Conservation (phyloP, 2,797 vertebrate genomes). For the Acipenser transmontanus region DNA sequence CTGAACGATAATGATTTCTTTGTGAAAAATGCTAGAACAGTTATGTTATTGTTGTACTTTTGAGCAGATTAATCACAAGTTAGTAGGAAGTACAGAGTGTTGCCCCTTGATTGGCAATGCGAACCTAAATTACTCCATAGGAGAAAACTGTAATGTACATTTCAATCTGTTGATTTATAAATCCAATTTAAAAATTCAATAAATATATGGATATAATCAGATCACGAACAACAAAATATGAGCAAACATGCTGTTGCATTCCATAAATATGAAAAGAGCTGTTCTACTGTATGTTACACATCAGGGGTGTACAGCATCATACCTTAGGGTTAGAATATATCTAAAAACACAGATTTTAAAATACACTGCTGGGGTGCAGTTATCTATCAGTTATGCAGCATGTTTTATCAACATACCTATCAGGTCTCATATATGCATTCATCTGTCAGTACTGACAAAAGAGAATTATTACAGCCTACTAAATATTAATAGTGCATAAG, state of each 20-base stretch:
- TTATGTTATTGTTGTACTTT: not conserved
- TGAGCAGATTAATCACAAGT: not conserved
- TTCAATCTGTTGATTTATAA: too few relatives aligned
- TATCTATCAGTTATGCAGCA: constrained; percentile 32
- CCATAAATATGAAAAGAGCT: too few relatives aligned
- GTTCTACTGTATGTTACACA: too few relatives aligned
- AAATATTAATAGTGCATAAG: constrained; percentile 39
- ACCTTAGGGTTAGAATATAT: too few relatives aligned
- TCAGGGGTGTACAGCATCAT: too few relatives aligned
- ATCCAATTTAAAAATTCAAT: too few relatives aligned
- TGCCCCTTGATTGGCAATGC: too few relatives aligned
- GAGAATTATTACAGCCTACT: constrained; percentile 38
- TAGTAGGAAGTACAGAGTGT: too few relatives aligned
- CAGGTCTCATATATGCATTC: constrained; percentile 28
- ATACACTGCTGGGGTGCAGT: constrained; percentile 17
- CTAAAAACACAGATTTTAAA: too few relatives aligned
- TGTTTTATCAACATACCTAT: constrained; percentile 24
- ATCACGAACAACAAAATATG: not conserved
- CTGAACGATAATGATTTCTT: not conserved
- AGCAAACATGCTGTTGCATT: too few relatives aligned
- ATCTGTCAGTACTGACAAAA: constrained; percentile 29
- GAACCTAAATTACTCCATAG: too few relatives aligned
- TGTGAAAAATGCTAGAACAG: not conserved
- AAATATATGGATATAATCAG: not conserved
- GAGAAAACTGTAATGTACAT: too few relatives aligned